Conservation (phyloP, 2,888 invertebrate genomes). For the Ashinkailepas kermadecensis region DNA sequence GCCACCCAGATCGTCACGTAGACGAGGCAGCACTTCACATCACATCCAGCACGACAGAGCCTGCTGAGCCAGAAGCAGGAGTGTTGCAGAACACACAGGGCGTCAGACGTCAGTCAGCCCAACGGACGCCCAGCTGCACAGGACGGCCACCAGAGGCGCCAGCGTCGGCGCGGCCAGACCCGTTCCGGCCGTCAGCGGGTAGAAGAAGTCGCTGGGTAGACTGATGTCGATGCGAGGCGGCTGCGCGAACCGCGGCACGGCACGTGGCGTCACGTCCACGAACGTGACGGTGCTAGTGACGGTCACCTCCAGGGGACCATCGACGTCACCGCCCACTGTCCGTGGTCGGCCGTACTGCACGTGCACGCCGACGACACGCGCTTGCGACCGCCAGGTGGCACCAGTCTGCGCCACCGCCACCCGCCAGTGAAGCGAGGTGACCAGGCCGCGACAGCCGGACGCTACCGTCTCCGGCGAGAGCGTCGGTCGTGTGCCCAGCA, state of each 20-base stretch:
- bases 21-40: too few relatives aligned
- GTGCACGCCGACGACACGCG: neutral
- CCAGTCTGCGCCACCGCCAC: neutral
- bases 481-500: neutral
- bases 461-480: too few relatives aligned
- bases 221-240: slow-evolving; percentile 57
- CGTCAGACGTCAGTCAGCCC: too few relatives aligned
- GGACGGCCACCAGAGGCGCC: neutral
- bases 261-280: slow-evolving; percentile 48
- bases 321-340: neutral
- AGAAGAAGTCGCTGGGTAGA: slow-evolving; percentile 65
- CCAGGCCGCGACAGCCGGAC: neutral
- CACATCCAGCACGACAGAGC: neutral
- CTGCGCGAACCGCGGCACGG: slow-evolving; percentile 49
- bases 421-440: neutral
- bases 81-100: neutral
- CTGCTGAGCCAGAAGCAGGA: neutral
- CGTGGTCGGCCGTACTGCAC: neutral
- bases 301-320: slow-evolving; percentile 37
- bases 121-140: neutral
- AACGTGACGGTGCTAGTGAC: slow-evolving; percentile 45
- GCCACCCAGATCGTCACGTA: too few relatives aligned
- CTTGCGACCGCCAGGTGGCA: neutral
- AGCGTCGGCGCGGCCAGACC: neutral
- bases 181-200: slow-evolving; percentile 49